Evolutionary conservation across 2,797 vertebrate species (phyloP).

Genomic region (Malurus leucopterus): DNA sequence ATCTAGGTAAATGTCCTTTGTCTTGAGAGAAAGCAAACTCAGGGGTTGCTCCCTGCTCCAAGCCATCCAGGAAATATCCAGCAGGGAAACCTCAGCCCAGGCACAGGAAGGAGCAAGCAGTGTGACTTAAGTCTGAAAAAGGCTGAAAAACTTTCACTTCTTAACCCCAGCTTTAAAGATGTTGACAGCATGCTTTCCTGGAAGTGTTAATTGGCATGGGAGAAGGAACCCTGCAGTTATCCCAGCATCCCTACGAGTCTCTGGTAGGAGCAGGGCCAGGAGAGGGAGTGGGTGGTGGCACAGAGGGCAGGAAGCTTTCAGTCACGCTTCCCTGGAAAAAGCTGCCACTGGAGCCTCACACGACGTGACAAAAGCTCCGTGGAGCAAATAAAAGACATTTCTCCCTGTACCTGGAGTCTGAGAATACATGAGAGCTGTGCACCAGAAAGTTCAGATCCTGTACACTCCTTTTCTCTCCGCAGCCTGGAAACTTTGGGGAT

Average conservation of each 20-base stretch:
- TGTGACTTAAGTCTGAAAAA: fast-evolving
- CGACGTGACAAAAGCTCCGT: neutral
- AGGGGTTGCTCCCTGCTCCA: neutral
- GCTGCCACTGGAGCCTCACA: neutral
- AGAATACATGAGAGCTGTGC: neutral
- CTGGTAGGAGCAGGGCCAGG: neutral
- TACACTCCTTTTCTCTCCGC: neutral
- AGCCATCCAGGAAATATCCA: neutral
- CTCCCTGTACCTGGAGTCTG: neutral
- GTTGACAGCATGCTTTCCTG: too few species aligned
- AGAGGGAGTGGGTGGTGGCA: neutral
- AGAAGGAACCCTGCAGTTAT: neutral
- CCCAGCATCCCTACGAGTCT: fast-evolving
- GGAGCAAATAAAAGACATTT: neutral
- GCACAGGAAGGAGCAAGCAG: neutral
- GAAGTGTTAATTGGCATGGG: fast-evolving
- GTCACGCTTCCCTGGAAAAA: neutral
- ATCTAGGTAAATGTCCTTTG: fast-evolving
- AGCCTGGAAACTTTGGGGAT: neutral
- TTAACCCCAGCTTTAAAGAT: neutral
- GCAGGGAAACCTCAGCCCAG: neutral
- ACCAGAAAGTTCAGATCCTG: neutral
- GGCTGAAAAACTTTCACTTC: neutral
- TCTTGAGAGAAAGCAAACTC: neutral
- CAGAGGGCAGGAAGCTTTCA: neutral